Percentiles rank a stretch among this genome's conserved stretches.
These are phyloP conservation scores for Scomberomorus guttatus DNA, from an alignment of 2,797 vertebrate species.

Conservation along the genomic window DNA sequence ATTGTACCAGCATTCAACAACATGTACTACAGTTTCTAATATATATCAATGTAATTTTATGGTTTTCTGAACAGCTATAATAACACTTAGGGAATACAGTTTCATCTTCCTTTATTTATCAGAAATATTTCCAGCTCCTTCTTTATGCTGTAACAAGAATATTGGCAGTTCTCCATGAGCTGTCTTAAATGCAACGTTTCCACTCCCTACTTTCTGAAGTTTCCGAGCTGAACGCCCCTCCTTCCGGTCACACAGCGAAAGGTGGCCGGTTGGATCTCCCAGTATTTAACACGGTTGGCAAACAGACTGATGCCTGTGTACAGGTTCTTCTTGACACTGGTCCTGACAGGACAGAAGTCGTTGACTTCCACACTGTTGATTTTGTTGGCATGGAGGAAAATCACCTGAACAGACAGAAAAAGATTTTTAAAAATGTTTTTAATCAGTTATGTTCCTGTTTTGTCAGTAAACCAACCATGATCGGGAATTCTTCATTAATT, in stretches of 20 bases:
- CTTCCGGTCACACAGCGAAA: constrained; percentile 93
- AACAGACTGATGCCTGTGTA: constrained; percentile 97
- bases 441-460: constrained; percentile 3
- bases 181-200: background rate
- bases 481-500: background rate
- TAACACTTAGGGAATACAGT: constrained; percentile 22
- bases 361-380: constrained; percentile 93
- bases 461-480: background rate
- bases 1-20: constrained; percentile 35
- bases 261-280: constrained; percentile 93
- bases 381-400: constrained; percentile 95
- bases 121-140: constrained; percentile 28
- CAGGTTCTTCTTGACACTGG: constrained; percentile 89
- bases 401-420: constrained; percentile 84
- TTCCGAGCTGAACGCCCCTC: constrained; percentile 94
- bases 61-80: constrained; percentile 17
- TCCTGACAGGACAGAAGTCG: constrained; percentile 92
- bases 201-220: constrained; percentile 87
- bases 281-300: constrained; percentile 95
- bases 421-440: background rate
- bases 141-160: constrained; percentile 3
- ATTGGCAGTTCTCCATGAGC: constrained; percentile 16
- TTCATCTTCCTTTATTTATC: constrained; percentile 25
- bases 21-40: constrained; percentile 35
- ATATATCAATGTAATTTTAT: constrained; percentile 25